Base-by-base conservation (phyloP, 2,797 vertebrate species). In the Chaetophractus vellerosus region DNA sequence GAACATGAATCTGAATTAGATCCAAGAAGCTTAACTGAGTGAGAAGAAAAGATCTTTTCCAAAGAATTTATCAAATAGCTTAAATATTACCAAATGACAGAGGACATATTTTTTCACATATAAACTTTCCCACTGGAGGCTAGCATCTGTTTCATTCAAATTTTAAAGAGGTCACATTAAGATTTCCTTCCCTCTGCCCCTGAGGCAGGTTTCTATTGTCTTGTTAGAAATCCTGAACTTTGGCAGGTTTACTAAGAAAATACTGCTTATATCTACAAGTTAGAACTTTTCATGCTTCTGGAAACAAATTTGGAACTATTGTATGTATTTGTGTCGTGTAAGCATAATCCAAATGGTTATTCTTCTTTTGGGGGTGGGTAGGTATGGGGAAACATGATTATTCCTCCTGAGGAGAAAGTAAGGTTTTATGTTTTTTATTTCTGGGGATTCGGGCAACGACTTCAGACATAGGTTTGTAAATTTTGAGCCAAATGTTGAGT, bases 1-100 rank as follows among this genome's bases (percentile, higher is more conserved):
- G 41, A 59, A 74, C 9, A 36, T 90, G 31, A 69, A 33, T 85
- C n/a, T 64, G 68, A 78, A 28, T 74, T 95, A 94, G 91, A 87
- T 48, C 0, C 26, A 88, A 68, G 31, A 80, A 71, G 23, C 76
- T 90, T 88, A 72, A 55, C 31, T 50, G 7, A 45, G 16, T 36
- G 24, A 93, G 38, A 57, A 93, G 23, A 72, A 79, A 45, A 72
- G 5, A 57, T 80, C 4, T 81, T 69, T 88, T 88, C 28, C 12
- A 64, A 7, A 74, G 3, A 50, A 45, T 23, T 57, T 88, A 52
- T 68, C 18, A 87, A 59, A 33, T 72, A 66, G n/a, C 21, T 87
- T 84, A 84, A 84, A 36, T 41, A 94, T 61, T 75, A 55, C 14
- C 21, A 83, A 55, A 63, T 57, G 4, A 31, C 50, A 63, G n/a